A percentile compares a stretch with the other conserved stretches of the same genome.
Evolutionary conservation across 2,113 vertebrate genomes (phyloP).

Genomic region (Vicugna pacos): DNA sequence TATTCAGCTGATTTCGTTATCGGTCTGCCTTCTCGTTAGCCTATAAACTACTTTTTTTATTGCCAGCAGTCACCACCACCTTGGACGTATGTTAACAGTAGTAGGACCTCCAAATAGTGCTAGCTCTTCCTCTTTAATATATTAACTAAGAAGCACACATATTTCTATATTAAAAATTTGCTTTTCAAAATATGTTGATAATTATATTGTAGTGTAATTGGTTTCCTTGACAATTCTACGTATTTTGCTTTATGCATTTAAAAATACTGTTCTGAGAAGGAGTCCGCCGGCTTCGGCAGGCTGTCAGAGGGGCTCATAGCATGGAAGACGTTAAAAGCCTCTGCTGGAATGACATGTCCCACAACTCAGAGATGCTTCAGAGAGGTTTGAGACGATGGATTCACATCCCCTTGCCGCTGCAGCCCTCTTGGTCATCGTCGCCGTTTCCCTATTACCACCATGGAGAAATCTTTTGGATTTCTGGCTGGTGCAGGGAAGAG

Average conservation of each 20-base stretch:
- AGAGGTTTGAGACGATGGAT: background rate
- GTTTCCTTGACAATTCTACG: background rate
- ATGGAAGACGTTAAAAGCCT: background rate
- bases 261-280: background rate
- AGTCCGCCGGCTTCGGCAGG: background rate
- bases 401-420: background rate
- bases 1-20: background rate
- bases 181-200: background rate
- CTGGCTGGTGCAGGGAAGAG: background rate
- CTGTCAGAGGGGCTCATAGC: background rate
- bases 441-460: background rate
- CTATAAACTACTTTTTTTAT: background rate
- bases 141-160: background rate
- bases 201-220: background rate
- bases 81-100: background rate
- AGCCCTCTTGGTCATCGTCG: background rate
- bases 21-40: background rate
- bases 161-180: constrained; percentile 16
- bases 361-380: background rate
- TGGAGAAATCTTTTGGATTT: background rate
- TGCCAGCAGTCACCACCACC: background rate
- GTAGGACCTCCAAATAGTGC: background rate
- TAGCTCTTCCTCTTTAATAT: constrained; percentile 16
- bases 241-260: background rate
- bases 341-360: background rate